Evolutionary conservation across 2,888 invertebrate genomes (phyloP), one percentile per base, ranked within the genome.

Genomic region (Diloba caeruleocephala): DNA sequence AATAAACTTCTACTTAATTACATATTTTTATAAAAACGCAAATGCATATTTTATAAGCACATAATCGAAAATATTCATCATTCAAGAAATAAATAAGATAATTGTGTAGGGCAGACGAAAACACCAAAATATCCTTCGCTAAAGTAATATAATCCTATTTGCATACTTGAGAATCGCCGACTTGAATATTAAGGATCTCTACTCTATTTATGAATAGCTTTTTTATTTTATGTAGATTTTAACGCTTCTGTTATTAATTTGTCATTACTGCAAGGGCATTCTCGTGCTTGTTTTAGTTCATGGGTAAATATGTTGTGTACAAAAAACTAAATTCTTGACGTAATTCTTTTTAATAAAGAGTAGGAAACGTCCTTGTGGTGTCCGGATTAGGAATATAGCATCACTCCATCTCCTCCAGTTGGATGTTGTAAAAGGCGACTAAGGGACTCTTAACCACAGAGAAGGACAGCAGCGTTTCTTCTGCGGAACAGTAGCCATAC

Each of bases 81-180:
- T 55, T 32, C 23, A 25, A 39, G 39, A 38, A 54, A 37, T 36
- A 59, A 67, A 58, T 66, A 63, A 61, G 58, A 50, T 55, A 67
- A 59, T 62, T 46, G 43, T 44, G 33, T 21, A 19, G 19, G 39
- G 26, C 55, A 61, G 69, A 63, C 61, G 52, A 43, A 57, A 56
- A 53, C 61, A 72, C 59, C 59, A 65, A 77, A 76, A 77, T 72
- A 72, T 50, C 57, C 28, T 54, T 72, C 76, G 70, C 74, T 63
- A 76, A 80, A 79, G 80, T 79, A 81, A 84, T 77, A 75, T 76
- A 84, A 81, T 80, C 76, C 63, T 73, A 85, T 87, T 87, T 87
- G 75, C 83, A 86, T 85, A 77, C 56, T 65, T 55, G 39, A 54
- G 70, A 62, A 62, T 51, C 38, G 51, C 51, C 59, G 57, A 28